A percentile compares a stretch with the other conserved stretches of the same genome.
Conservation (phyloP, 2,113 vertebrate species). For the Bubo scandiacus region DNA sequence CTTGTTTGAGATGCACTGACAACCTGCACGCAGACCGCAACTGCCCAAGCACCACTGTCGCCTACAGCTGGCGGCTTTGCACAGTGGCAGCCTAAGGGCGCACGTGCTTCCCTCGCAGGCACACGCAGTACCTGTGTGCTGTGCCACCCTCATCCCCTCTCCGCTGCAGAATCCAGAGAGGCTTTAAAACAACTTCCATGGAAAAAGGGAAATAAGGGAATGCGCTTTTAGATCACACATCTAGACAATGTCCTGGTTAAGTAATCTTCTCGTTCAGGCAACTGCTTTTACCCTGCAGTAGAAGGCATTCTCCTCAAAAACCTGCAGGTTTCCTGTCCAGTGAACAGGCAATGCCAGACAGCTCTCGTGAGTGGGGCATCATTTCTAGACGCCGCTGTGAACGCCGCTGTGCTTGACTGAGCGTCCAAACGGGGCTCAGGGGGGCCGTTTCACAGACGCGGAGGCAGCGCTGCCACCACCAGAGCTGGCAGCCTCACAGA, state of each 20-base stretch:
- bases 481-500: not conserved
- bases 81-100: not conserved
- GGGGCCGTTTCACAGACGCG: not conserved
- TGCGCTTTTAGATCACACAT: not conserved
- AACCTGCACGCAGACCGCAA: not conserved
- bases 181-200: not conserved
- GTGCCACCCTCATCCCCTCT: not conserved
- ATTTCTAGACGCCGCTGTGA: not conserved
- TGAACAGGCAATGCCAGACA: not conserved
- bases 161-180: not conserved
- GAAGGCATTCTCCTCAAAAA: not conserved
- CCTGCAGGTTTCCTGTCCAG: too few relatives aligned
- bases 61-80: not conserved
- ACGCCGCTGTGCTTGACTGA: not conserved
- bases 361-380: accelerated
- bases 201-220: not conserved
- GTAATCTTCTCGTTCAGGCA: not conserved
- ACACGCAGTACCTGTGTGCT: not conserved
- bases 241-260: not conserved
- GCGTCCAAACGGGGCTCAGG: not conserved
- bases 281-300: not conserved
- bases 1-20: not conserved
- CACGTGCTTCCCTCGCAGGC: not conserved
- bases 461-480: not conserved
- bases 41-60: not conserved